A percentile compares a stretch with the other conserved stretches of the same genome.
Evolutionary conservation across 2,888 invertebrate species (phyloP).

Genomic region (Orchesella flavescens): DNA sequence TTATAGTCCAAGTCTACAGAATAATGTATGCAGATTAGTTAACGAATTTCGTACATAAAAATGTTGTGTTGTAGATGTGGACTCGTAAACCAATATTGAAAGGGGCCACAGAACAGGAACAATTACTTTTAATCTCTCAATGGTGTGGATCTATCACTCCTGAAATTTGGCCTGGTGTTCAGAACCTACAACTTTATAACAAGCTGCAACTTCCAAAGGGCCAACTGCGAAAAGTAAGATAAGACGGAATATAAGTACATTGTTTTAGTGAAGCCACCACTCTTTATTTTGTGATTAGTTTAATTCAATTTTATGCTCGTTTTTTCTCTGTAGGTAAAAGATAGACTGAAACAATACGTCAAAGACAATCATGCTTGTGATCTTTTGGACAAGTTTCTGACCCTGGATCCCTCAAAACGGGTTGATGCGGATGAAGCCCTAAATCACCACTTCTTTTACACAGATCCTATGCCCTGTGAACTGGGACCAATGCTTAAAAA

Average conservation of each 20-base stretch:
- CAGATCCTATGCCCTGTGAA: slow-evolving; percentile 95
- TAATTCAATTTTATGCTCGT: slow-evolving; percentile 49
- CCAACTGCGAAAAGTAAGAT: slow-evolving; percentile 83
- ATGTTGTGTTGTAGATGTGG: slow-evolving; percentile 83
- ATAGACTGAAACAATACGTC: slow-evolving; percentile 89
- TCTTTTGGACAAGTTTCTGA: slow-evolving; percentile 90
- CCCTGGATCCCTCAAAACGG: slow-evolving; percentile 91
- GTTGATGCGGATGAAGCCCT: slow-evolving; percentile 92
- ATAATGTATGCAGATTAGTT: background rate
- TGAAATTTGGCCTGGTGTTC: slow-evolving; percentile 95
- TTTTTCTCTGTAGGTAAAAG: slow-evolving; percentile 79
- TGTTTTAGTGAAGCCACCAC: too few relatives aligned
- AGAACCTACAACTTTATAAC: slow-evolving; percentile 88
- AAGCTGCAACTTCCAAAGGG: slow-evolving; percentile 91
- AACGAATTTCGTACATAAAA: background rate
- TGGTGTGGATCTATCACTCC: slow-evolving; percentile 96
- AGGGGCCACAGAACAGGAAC: slow-evolving; percentile 97
- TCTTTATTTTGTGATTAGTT: too few relatives aligned
- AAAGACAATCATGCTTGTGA: slow-evolving; percentile 94
- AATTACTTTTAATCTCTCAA: slow-evolving; percentile 93
- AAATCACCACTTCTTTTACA: slow-evolving; percentile 99
- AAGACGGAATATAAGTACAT: slow-evolving; percentile 19
- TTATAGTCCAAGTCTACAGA: too few relatives aligned
- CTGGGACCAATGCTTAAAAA: slow-evolving; percentile 92
- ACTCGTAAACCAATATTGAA: slow-evolving; percentile 92